These are phyloP conservation scores for Caenorhabditis sp. DNA, from an alignment of 2,888 invertebrate genomes.

Conservation along the genomic window DNA sequence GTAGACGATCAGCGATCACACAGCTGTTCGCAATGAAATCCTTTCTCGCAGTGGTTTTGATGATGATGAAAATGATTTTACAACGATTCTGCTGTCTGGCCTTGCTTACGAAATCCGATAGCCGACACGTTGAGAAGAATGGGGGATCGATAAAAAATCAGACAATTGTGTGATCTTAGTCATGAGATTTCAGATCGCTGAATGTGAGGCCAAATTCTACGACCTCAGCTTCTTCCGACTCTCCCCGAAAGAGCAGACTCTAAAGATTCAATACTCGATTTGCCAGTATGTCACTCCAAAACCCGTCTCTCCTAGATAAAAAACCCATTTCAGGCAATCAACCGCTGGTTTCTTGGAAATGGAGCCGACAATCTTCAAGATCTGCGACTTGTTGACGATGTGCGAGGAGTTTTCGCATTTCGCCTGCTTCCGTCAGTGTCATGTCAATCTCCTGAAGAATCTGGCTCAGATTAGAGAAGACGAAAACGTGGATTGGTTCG, in stretches of 20 bases:
- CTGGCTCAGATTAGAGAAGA: conserved; percentile 11
- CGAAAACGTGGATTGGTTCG: conserved; percentile 37
- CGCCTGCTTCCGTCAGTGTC: conserved; percentile 40
- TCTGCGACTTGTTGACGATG: conserved; percentile 18
- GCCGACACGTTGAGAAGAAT: not conserved
- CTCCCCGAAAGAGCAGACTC: not conserved
- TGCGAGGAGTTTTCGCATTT: conserved; percentile 32
- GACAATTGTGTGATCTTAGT: not conserved
- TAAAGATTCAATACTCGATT: conserved; percentile 19
- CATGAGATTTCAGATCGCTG: conserved; percentile 19
- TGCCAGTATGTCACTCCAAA: conserved; percentile 23
- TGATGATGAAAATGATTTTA: conserved; percentile 6
- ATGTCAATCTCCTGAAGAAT: conserved; percentile 27
- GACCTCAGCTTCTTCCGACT: conserved; percentile 12
- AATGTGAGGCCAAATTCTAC: conserved; percentile 30
- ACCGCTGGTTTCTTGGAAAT: conserved; percentile 5
- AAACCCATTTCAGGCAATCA: conserved; percentile 25
- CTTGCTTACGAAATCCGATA: conserved; percentile 12
- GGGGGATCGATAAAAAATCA: not conserved
- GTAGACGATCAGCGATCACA: conserved; percentile 17
- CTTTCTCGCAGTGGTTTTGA: conserved; percentile 1
- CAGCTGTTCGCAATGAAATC: conserved; percentile 28
- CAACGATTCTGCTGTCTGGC: conserved; percentile 9
- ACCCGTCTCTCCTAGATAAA: too few species aligned
- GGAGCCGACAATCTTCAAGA: conserved; percentile 30